Base-by-base conservation (phyloP, 2,113 vertebrate species). In the Dendrocopos noguchii region DNA sequence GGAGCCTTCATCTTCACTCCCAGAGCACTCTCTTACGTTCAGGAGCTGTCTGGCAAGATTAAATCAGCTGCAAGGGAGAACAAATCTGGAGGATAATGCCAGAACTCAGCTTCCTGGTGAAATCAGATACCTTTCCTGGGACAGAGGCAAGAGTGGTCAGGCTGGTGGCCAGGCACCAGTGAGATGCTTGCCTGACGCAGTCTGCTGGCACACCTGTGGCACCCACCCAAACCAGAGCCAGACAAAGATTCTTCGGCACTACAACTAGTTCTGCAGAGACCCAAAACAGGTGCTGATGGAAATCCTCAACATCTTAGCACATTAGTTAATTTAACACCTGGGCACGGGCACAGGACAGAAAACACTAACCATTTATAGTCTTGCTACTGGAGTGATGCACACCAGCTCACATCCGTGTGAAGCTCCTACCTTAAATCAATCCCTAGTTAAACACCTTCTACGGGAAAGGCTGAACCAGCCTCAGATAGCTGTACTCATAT, bases 321-420 rank as follows among this genome's bases (percentile, higher is more conserved):
- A 50, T 29, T 1, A 4, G 8, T 19, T 46, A 17, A 31, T 4
- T 36, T 39, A 55, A 19, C 33, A 20, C n/a, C 12, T 39, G 2
- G 31, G 53, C 14, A 13, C 12, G 4, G 19, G 21, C 36, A 70
- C 52, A 19, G 21, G 8, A 46, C 31, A 75, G 31, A 60, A 60
- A 59, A 12, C 44, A 39, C 16, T 20, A 27, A 68, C 33, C 3
- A 4, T 29, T 56, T 34, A 10, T 39, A 68, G n/a, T 25, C 17
- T 24, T 33, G 28, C 25, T 31, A 14, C 53, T 8, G 7, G 22
- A n/a, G 8, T 1, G 6, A 10, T 14, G 42, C 78, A 12, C 2
- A 56, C 1, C 0, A 0, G 8, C 44, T 20, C 13, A 5, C 9
- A 46, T 12, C 47, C 6, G 7, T 5, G 27, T 42, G 2, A 31